Evolutionary conservation across 2,888 invertebrate species (phyloP), one percentile per base, ranked within the genome.

Genomic region (Stenchaetothrips biformis): DNA sequence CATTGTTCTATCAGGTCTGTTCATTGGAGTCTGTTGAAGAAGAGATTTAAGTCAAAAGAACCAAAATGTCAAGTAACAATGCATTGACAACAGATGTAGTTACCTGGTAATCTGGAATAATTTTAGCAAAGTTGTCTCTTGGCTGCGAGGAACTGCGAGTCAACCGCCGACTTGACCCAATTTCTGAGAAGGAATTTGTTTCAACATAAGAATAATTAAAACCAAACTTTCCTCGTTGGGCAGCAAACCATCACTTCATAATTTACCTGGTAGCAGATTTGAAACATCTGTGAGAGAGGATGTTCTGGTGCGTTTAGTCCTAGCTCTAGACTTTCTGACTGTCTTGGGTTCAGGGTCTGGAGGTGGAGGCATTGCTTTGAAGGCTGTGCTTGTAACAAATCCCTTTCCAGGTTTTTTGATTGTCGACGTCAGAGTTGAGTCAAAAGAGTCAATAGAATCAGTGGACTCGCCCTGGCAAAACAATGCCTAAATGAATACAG

Each of bases 81-180:
- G 0, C 1, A 74, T 11, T 9, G 7, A 74, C 21, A 25, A 25
- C 67, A 21, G 25, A 2, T 25, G 1, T 7, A 9, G 25, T n/a
- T 74, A 74, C 67, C 67, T 74, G 67, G 11, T 74, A 74, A 7
- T 74, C 67, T 25, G 25, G 7, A 25, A 74, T 74, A 21, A 74
- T 11, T 74, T 25, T 74, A 21, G 67, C 7, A 21, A 21, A 7
- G n/a, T 21, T 25, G 25, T 74, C 67, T 25, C 67, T 74, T 25
- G 67, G 67, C 25, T 74, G 67, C 2, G 67, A 74, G 4, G 67
- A 74, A 74, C 67, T 74, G 67, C 67, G 67, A 25, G 67, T 74
- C 9, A 74, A 0, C 7, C 67, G 67, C 7, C 67, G 67, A 25
- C 9, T 74, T 25, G 67, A 74, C 1, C 21, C 37, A 37, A 37